Evolutionary conservation across 1,140 invertebrate genomes (phyloP).

Genomic region (Zaprionus tsacasi): DNA sequence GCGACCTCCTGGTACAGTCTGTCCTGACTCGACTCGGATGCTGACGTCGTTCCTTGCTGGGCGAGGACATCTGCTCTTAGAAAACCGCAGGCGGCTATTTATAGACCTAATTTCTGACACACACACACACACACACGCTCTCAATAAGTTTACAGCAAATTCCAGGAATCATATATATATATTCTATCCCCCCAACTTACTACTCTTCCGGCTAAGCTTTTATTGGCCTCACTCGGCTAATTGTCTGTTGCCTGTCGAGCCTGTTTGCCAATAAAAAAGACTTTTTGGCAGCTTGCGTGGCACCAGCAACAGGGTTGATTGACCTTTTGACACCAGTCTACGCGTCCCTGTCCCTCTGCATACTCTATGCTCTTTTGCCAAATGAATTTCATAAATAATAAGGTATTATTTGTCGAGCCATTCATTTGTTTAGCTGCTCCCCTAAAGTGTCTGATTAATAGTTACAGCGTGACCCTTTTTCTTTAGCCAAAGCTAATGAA

Average conservation of each 20-base stretch:
- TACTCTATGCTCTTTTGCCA: constrained; percentile 8
- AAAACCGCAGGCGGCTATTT: constrained; percentile 58
- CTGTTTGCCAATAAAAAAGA: constrained; percentile 41
- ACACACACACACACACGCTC: constrained; percentile 29
- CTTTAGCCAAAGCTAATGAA: background rate
- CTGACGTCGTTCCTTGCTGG: constrained; percentile 47
- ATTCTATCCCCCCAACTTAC: background rate
- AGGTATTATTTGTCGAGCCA: constrained; percentile 60
- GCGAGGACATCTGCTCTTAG: constrained; percentile 28
- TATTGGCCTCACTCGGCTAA: constrained; percentile 3
- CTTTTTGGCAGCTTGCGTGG: constrained; percentile 38
- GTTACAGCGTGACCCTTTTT: constrained; percentile 4
- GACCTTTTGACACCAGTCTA: constrained; percentile 44
- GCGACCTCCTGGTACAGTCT: background rate
- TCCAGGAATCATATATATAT: constrained; percentile 2
- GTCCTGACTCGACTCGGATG: constrained; percentile 7
- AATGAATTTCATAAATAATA: constrained; percentile 79
- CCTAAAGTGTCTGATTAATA: constrained; percentile 72
- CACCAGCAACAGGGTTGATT: constrained; percentile 50
- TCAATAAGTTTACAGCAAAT: background rate
- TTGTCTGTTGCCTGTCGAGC: background rate
- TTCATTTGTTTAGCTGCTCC: constrained; percentile 47
- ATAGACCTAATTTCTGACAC: constrained; percentile 60
- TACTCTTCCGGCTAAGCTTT: background rate
- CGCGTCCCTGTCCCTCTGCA: background rate